A percentile compares a stretch with the other conserved stretches of the same genome.
Evolutionary conservation across 2,113 vertebrate species (phyloP).

Genomic region (Colistium nudipinnis): DNA sequence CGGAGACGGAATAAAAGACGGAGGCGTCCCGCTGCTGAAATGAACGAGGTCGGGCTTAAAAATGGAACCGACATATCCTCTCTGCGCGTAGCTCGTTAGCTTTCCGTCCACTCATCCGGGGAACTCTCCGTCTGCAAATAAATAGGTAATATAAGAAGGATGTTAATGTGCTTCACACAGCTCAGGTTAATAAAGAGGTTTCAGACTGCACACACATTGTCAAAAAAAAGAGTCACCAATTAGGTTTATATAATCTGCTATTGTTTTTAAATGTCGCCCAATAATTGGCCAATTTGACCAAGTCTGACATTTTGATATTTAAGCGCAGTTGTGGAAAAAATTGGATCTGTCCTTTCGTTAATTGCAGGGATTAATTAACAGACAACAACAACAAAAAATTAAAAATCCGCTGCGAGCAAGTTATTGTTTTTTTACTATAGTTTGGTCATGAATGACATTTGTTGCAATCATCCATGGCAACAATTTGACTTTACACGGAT

Average conservation of each 20-base stretch:
- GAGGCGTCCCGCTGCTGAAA: constrained; percentile 22
- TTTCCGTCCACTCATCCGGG: constrained; percentile 16
- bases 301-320: constrained; percentile 31
- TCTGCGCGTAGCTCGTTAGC: neutral
- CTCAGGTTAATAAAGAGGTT: neutral
- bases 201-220: neutral
- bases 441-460: neutral
- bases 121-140: constrained; percentile 12
- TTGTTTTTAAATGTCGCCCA: constrained; percentile 26
- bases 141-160: constrained; percentile 3
- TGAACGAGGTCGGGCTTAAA: constrained; percentile 25
- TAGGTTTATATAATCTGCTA: neutral
- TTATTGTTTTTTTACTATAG: neutral
- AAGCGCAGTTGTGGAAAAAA: neutral
- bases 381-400: too few species aligned
- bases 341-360: neutral
- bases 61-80: constrained; percentile 13
- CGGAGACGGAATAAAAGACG: constrained; percentile 25
- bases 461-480: neutral
- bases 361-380: neutral
- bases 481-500: neutral
- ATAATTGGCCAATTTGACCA: constrained; percentile 11
- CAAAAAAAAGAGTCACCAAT: neutral
- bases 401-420: neutral
- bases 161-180: neutral